Base-by-base conservation (phyloP, 64 coral and sea anemone species). In the Platygyra sinensis region DNA sequence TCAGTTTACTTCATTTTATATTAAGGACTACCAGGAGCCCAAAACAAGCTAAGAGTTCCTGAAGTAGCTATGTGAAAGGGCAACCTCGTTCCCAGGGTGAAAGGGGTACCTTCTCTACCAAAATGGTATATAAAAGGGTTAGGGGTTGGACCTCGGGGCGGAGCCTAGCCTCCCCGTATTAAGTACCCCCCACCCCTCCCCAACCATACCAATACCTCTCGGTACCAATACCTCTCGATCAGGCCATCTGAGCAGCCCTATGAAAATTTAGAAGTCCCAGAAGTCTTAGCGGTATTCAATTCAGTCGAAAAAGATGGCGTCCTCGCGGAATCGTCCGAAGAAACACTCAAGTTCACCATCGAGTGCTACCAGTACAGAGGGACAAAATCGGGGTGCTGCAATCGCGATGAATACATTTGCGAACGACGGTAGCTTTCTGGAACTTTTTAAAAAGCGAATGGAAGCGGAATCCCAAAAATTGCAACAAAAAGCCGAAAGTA, bases 361-460 rank as follows among this genome's bases (percentile, higher is more conserved):
- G 13, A 28, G 20, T 46, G 11, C 0, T 28, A 57, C 10, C 8
- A 28, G n/a, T 71, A n/a, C 81, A 27, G 39, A 46, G 30, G 63
- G 22, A 25, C 60, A 85, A 85, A 64, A 71, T 36, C 22, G 62
- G 51, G 22, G 62, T 25, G 13, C 60, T 42, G 36, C 63, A 25
- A 71, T 38, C 24, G 18, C 36, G 62, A 64, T 85, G 24, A 85
- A 85, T 51, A 85, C 63, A 7, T 85, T 85, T 25, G 81, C 81
- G 3, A 85, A 85, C 22, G 81, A 85, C 24, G 81, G 81, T 8
- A 85, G 81, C 49, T 85, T 85, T 51, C 62, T 85, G 14, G 81
- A 85, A 71, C 81, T 85, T 85, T 85, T 85, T 16, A 85, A 85
- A 38, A 85, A 85, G 64, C 32, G 62, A 39, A 85, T 85, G 81